Base-by-base conservation (phyloP, 2,888 invertebrate genomes). In the Euproctis similis region DNA sequence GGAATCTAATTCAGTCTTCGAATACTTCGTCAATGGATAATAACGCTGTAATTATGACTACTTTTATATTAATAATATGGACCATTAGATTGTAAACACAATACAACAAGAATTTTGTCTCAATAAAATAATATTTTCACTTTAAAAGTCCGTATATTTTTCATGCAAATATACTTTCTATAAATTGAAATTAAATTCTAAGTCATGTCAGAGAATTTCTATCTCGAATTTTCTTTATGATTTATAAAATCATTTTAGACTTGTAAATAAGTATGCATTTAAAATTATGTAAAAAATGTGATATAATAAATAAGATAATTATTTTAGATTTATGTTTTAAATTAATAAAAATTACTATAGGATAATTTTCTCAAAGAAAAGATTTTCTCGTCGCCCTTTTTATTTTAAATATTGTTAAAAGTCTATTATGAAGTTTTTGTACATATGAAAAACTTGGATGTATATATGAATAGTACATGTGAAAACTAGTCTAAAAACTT, bases 1-100 rank as follows among this genome's bases (percentile, higher is more conserved):
- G 82, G 42, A 84, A 84, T 54, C 61, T 82, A 39, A 76, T 81
- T 40, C 63, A 61, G 31, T 65, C 80, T 28, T 60, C 70, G 26
- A 38, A 54, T 43, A 50, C 60, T 24, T 35, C 46, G 23, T 44
- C 44, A 26, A 40, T 52, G 24, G 34, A 47, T 20, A 37, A 44
- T 20, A 53, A 47, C 43, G 33, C 53, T 32, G 28, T 44, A 28
- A 39, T 57, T 30, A 34, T 65, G 37, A 42, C 62, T 26, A 38
- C 54, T 20, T 40, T 60, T 39, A 39, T 62, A 19, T 43, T 56
- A 42, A 51, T 64, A 53, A 47, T 61, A 53, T 51, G 51, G 43
- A 58, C 50, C 49, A 48, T 30, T 44, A 37, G 18, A 42, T 43
- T 56, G 44, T 61, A 54, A 54, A 53, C 46, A 50, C 14, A 37